A percentile compares a stretch with the other conserved stretches of the same genome.
Evolutionary conservation across 1,140 invertebrate genomes (phyloP).

Genomic region (Musca domestica): DNA sequence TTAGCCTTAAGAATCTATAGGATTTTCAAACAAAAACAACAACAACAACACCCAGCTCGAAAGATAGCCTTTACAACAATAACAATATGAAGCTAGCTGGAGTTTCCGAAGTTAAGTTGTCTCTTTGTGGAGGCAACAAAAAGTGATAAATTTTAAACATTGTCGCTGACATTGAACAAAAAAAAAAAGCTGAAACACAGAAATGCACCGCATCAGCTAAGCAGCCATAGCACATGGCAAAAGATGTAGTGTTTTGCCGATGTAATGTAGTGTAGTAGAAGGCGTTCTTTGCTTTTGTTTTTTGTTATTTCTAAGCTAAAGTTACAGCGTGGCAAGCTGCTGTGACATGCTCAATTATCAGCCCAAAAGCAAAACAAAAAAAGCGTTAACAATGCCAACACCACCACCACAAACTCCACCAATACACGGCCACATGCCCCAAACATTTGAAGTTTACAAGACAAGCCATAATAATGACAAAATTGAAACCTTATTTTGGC

Average conservation of each 20-base stretch:
- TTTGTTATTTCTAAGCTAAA: background rate
- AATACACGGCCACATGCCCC: background rate
- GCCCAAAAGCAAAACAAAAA: background rate
- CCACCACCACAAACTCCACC: too few species aligned
- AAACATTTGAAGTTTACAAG: conserved; percentile 1
- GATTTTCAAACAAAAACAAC: too few species aligned
- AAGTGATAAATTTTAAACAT: conserved; percentile 21
- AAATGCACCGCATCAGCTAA: background rate
- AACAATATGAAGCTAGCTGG: too few species aligned
- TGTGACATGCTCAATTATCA: conserved; percentile 18
- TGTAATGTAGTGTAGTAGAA: too few species aligned
- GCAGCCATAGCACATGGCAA: too few species aligned
- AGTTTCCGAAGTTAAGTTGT: conserved; percentile 14
- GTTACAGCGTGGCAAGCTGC: background rate
- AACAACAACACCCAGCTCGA: too few species aligned
- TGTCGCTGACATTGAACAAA: conserved; percentile 18
- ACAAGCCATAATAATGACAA: too few species aligned
- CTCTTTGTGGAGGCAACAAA: background rate
- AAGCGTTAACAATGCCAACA: conserved; percentile 9
- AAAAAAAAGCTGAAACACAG: too few species aligned
- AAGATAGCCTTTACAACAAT: too few species aligned
- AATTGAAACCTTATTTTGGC: too few species aligned
- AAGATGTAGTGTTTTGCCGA: too few species aligned
- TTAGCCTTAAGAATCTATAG: conserved; percentile 14
- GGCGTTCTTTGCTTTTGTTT: too few species aligned